Percentiles rank a stretch among this genome's conserved stretches.
Conservation (phyloP, 2,888 invertebrate species). For the Archips crataeganus region DNA sequence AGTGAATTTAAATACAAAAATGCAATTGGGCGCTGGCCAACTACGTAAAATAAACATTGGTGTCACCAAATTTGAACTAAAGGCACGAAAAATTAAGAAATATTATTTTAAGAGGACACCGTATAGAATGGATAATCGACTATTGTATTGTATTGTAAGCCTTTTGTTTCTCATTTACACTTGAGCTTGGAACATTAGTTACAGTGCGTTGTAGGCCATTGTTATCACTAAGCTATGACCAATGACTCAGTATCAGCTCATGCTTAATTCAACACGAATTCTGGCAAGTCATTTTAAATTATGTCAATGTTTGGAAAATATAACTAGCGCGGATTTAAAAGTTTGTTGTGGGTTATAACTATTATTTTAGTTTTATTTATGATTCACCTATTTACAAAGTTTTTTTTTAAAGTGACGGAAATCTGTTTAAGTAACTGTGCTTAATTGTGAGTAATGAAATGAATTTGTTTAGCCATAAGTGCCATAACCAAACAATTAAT, state of each 20-base stretch:
- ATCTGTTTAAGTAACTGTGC: not conserved
- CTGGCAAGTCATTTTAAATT: slow-evolving; percentile 12
- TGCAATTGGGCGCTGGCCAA: too few relatives aligned
- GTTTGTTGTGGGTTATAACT: not conserved
- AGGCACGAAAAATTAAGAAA: too few relatives aligned
- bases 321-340: not conserved
- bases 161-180: not conserved
- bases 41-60: too few relatives aligned
- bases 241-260: not conserved
- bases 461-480: too few relatives aligned
- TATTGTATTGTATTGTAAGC: too few relatives aligned
- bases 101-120: too few relatives aligned
- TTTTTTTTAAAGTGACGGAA: not conserved
- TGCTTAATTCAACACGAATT: slow-evolving; percentile 7
- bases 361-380: not conserved
- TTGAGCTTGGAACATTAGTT: not conserved
- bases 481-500: too few relatives aligned
- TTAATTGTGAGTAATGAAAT: not conserved
- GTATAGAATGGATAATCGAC: too few relatives aligned
- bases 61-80: too few relatives aligned
- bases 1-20: too few relatives aligned
- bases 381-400: not conserved
- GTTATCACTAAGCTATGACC: not conserved
- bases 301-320: not conserved
- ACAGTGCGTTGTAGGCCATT: not conserved